phyloP scores from a whole-genome alignment of 1,140 invertebrate species.

The Tetranychus urticae region DNA sequence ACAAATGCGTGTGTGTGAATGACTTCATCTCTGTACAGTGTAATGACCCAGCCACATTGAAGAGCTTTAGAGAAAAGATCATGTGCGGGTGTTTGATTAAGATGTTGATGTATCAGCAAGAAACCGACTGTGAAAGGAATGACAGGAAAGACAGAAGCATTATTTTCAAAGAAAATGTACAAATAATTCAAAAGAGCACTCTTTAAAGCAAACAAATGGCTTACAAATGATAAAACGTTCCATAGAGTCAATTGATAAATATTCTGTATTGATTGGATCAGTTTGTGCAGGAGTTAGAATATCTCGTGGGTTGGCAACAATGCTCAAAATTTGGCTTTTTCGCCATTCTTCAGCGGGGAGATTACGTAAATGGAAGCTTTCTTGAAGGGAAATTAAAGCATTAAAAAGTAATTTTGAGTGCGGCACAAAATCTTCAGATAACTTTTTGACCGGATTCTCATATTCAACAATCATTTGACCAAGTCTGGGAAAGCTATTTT shows the following conservation, averaged over 20 bases:
- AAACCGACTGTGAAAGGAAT: constrained; percentile 42
- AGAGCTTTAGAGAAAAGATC: constrained; percentile 76
- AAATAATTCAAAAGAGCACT: background rate
- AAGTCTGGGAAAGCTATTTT: constrained; percentile 72
- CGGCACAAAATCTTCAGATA: constrained; percentile 87
- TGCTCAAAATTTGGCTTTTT: constrained; percentile 65
- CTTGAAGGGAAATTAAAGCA: constrained; percentile 61
- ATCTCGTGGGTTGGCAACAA: constrained; percentile 69
- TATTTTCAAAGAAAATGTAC: constrained; percentile 3
- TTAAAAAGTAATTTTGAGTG: constrained; percentile 63
- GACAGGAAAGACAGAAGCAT: background rate
- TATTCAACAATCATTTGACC: constrained; percentile 96
- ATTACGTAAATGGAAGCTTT: constrained; percentile 68
- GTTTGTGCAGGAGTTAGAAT: constrained; percentile 79
- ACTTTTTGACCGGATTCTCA: constrained; percentile 78
- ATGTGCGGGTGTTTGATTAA: constrained; percentile 43
- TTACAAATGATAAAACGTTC: constrained; percentile 85
- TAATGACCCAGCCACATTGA: constrained; percentile 76
- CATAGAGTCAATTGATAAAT: constrained; percentile 74
- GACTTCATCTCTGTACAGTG: constrained; percentile 89
- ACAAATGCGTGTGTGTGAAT: constrained; percentile 85
- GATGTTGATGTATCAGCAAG: constrained; percentile 59
- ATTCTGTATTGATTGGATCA: constrained; percentile 64
- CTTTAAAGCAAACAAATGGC: constrained; percentile 5
- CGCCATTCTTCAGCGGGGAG: constrained; percentile 78